phyloP scores from a whole-genome alignment of 2,797 vertebrate species.

The Manis javanica region DNA sequence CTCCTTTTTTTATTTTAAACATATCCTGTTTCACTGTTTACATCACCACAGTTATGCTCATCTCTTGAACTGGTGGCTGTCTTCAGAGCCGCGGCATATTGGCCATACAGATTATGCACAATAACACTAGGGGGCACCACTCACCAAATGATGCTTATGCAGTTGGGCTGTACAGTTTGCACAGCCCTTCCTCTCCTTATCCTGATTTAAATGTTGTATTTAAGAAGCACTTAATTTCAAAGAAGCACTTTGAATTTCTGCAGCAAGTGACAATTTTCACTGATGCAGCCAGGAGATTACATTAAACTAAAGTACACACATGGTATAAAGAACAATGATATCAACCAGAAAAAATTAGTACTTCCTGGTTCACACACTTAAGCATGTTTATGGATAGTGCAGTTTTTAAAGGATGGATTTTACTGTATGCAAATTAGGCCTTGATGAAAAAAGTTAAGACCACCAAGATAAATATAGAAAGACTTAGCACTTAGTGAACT shows the following conservation, averaged over 20 bases:
- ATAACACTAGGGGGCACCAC: neutral
- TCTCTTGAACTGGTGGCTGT: neutral
- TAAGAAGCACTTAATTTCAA: neutral
- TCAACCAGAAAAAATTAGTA: neutral
- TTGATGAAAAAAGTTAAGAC: neutral
- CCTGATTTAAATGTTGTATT: neutral
- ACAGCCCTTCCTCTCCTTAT: neutral
- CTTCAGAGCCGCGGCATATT: neutral
- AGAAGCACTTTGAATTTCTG: neutral
- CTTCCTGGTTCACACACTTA: neutral
- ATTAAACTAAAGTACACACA: neutral
- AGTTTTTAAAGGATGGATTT: neutral
- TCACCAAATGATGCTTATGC: neutral
- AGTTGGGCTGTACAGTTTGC: neutral
- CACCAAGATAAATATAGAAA: neutral
- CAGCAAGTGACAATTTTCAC: neutral
- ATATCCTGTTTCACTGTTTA: neutral
- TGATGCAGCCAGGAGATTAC: neutral
- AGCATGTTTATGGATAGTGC: neutral
- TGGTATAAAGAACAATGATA: neutral
- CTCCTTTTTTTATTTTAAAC: neutral
- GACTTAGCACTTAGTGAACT: neutral
- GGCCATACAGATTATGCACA: neutral
- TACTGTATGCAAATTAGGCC: neutral
- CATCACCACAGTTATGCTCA: neutral